Evolutionary conservation across 2,888 invertebrate genomes (phyloP).

Genomic region (Tenthredo scrophulariae): DNA sequence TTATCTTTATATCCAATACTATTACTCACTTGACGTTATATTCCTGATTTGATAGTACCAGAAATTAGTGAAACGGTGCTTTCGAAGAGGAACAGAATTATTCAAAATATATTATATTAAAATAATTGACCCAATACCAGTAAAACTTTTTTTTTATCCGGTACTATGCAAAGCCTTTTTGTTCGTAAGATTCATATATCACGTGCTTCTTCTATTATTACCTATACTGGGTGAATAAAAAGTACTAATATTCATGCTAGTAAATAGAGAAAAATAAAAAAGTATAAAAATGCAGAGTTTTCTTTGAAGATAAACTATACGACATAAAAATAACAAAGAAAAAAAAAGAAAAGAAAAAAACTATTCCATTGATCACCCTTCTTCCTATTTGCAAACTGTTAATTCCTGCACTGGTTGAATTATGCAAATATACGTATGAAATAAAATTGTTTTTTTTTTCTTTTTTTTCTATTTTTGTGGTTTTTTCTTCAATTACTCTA

Average conservation of each 20-base stretch:
- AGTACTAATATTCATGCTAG: not conserved
- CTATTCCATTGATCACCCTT: not conserved
- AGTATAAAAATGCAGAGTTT: not conserved
- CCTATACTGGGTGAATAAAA: not conserved
- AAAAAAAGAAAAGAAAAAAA: not conserved
- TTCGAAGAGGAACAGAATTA: not conserved
- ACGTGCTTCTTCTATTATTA: not conserved
- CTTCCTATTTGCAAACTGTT: not conserved
- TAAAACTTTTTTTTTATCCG: not conserved
- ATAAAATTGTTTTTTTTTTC: not conserved
- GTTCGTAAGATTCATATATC: not conserved
- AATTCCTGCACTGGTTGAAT: not conserved
- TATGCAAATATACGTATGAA: not conserved
- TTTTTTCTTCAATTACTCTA: not conserved
- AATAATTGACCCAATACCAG: not conserved
- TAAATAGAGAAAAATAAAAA: not conserved
- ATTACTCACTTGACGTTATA: not conserved
- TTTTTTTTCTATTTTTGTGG: not conserved
- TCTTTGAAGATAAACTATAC: not conserved
- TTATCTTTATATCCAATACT: not conserved
- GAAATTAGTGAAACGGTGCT: not conserved
- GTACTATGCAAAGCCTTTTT: not conserved
- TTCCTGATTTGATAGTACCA: conserved; percentile 25
- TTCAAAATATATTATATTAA: conserved; percentile 6
- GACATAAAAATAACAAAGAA: not conserved